Evolutionary conservation across 2,888 invertebrate species (phyloP).

Genomic region (Aphidoletes aphidimyza): DNA sequence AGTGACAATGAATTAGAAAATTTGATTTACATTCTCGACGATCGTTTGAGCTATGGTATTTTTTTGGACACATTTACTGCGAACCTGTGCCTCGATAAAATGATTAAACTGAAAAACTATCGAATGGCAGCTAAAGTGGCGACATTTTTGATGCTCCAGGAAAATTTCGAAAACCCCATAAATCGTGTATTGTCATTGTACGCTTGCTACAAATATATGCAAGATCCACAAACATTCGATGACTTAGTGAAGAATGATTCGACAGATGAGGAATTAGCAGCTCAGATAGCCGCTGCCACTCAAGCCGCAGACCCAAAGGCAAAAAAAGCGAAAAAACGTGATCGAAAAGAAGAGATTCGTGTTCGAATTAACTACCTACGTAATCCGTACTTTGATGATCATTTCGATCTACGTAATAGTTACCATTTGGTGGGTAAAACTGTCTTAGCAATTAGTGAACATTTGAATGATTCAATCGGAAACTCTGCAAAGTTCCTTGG

Average conservation of each 20-base stretch:
- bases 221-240: constrained; percentile 65
- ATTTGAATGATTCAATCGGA: constrained; percentile 68
- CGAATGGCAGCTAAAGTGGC: constrained; percentile 81
- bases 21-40: constrained; percentile 78
- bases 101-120: constrained; percentile 76
- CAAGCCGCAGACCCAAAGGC: constrained; percentile 60
- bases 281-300: constrained; percentile 62
- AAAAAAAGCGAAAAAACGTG: constrained; percentile 62
- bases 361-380: constrained; percentile 82
- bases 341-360: constrained; percentile 73
- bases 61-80: constrained; percentile 86
- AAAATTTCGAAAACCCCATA: constrained; percentile 81
- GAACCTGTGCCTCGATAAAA: constrained; percentile 83
- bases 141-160: constrained; percentile 86
- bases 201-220: constrained; percentile 79
- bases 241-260: constrained; percentile 58
- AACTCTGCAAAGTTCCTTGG: constrained; percentile 75
- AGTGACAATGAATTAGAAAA: constrained; percentile 67
- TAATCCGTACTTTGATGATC: constrained; percentile 88
- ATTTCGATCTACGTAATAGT: constrained; percentile 84
- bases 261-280: constrained; percentile 65
- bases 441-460: constrained; percentile 71
- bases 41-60: constrained; percentile 87
- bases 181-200: constrained; percentile 76
- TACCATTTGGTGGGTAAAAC: constrained; percentile 84